Conservation (phyloP, 2,888 invertebrate species). For the Romanomermis culicivorax region DNA sequence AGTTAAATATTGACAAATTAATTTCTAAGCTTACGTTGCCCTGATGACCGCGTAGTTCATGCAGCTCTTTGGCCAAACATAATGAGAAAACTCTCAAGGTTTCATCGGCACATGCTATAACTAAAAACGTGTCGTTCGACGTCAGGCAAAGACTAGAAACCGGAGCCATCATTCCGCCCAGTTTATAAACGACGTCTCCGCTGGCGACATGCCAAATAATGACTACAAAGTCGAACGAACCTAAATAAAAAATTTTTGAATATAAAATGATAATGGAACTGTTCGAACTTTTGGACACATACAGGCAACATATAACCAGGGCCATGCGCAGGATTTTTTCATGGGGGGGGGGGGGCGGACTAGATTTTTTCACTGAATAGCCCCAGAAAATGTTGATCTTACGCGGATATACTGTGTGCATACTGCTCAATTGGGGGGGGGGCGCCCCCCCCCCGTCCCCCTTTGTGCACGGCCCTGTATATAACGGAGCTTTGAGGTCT, state of each 20-base stretch:
- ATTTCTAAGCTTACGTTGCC: constrained; percentile 17
- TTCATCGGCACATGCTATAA: constrained; percentile 65
- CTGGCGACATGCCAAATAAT: constrained; percentile 31
- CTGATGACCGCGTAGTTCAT: constrained; percentile 41
- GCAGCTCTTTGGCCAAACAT: constrained; percentile 68
- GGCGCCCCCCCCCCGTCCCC: no score
- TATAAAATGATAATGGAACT: not conserved
- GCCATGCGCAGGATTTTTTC: no score
- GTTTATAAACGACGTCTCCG: constrained; percentile 20
- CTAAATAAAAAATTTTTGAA: constrained; percentile 19
- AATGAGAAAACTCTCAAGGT: constrained; percentile 61
- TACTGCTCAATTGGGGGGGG: no score
- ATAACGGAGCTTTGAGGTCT: no score
- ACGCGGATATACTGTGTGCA: no score
- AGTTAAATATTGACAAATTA: no score
- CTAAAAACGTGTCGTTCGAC: constrained; percentile 63
- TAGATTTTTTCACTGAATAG: no score
- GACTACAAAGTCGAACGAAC: constrained; percentile 30
- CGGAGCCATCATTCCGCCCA: constrained; percentile 40
- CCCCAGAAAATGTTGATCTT: no score
- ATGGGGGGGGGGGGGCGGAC: no score
- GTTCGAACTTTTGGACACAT: no score
- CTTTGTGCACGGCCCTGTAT: no score
- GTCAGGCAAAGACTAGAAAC: constrained; percentile 60
- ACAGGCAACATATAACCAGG: no score